Evolutionary conservation across 1,140 invertebrate species (phyloP), one percentile per base, ranked within the genome.

Genomic region (Drosophila obscura): DNA sequence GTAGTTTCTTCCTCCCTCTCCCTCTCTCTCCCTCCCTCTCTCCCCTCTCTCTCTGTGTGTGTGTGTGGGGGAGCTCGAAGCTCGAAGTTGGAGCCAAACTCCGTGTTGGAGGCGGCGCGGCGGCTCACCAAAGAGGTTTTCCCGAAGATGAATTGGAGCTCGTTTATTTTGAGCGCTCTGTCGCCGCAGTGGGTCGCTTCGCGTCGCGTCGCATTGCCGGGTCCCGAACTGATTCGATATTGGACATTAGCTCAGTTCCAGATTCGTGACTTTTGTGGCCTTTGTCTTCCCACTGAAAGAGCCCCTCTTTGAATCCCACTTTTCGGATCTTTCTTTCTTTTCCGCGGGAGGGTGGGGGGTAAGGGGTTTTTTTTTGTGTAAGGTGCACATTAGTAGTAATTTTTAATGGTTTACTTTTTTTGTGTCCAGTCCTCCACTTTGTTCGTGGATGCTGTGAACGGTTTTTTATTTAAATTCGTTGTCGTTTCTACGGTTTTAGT

Each of bases 341-440:
- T 19, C 41, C 39, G 44, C 11, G 41, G 57, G 50, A 55, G 35
- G 9, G 26, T 22, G 49, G 19, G n/a, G n/a, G n/a, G n/a, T n/a
- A n/a, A n/a, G 22, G 57, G 56, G 58, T 13, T 9, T 35, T 35
- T 62, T 62, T 88, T 88, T 83, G 83, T 88, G 83, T 88, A 88
- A 88, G 83, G 83, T 88, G 83, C 83, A 88, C 83, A 88, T 88
- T 88, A 88, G 83, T 83, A 88, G 83, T 88, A 88, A 88, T 88
- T 88, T 88, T 88, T 88, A 88, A 88, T 88, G 83, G 72, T 83
- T 88, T 83, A 88, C 79, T 88, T 80, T 87, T 83, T 79, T 19
- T 19, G 19, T 58, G 79, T 79, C 9, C 35, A 39, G 35, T 39
- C 35, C 11, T 13, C 74, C 52, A 80, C 56, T 88, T 80, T 88